These are phyloP conservation scores for Penaeus vannamei DNA, from an alignment of 1,140 invertebrate species.

Conservation along the genomic window DNA sequence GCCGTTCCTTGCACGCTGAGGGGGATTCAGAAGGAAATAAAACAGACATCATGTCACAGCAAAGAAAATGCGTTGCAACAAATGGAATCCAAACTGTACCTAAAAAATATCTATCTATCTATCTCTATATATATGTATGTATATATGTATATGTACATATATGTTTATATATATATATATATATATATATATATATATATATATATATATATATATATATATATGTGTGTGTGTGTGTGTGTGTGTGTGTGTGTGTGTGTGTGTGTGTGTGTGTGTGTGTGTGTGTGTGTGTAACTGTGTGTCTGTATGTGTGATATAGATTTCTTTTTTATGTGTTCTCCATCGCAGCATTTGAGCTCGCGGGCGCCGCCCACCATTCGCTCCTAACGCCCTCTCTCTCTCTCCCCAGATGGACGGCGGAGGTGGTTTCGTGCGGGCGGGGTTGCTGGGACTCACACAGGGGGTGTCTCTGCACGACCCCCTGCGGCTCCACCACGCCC, in stretches of 20 bases:
- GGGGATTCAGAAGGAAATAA: too few relatives aligned
- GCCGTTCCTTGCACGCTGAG: too few relatives aligned
- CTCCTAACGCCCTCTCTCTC: not conserved
- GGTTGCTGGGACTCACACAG: constrained; percentile 63
- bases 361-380: not conserved
- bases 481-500: constrained; percentile 64
- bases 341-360: too few relatives aligned
- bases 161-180: not conserved
- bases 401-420: constrained; percentile 64
- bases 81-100: not conserved
- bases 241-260: not conserved
- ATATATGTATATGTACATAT: not conserved
- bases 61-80: not conserved
- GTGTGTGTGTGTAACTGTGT: constrained; percentile 41
- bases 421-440: constrained; percentile 63
- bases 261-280: constrained; percentile 40
- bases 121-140: not conserved
- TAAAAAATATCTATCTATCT: not conserved
- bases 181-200: constrained; percentile 4
- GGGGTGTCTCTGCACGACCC: constrained; percentile 67
- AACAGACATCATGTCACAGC: too few relatives aligned
- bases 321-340: too few relatives aligned
- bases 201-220: not conserved
- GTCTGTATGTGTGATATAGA: constrained; percentile 1
- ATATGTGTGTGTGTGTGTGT: not conserved